Percentiles rank a stretch among this genome's conserved stretches.
phyloP scores from a whole-genome alignment of 2,797 vertebrate species.

The Caiman crocodilus region DNA sequence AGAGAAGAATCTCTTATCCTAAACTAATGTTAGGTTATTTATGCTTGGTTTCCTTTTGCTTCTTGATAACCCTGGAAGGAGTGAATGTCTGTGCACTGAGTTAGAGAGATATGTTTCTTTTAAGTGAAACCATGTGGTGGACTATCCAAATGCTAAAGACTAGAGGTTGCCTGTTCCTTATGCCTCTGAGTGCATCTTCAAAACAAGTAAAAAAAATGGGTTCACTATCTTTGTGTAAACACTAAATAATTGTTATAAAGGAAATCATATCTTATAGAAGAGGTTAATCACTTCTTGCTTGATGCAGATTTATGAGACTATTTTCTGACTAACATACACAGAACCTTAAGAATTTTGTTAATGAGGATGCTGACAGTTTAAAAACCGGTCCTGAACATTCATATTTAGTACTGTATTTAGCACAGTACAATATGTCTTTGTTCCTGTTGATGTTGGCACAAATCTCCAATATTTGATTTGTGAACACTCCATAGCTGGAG shows the following conservation, averaged over 20 bases:
- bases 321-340: not conserved
- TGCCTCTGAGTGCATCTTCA: not conserved
- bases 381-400: constrained; percentile 13
- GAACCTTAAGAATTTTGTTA: constrained; percentile 17
- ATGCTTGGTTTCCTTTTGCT: not conserved
- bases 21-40: too few species aligned
- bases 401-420: not conserved
- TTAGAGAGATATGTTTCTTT: not conserved
- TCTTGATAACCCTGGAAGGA: not conserved
- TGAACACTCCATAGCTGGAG: not conserved
- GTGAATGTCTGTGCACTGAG: not conserved
- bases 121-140: not conserved
- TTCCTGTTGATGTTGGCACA: constrained; percentile 22
- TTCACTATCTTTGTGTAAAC: not conserved
- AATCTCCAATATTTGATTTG: constrained; percentile 1
- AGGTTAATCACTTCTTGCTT: not conserved
- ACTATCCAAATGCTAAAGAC: not conserved
- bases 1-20: too few species aligned
- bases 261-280: not conserved
- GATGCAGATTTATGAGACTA: not conserved
- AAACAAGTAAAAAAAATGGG: not conserved
- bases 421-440: not conserved
- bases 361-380: constrained; percentile 2
- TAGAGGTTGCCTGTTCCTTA: not conserved
- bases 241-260: not conserved